Conservation (phyloP, 2,113 vertebrate genomes). For the Ctenomys sociabilis region DNA sequence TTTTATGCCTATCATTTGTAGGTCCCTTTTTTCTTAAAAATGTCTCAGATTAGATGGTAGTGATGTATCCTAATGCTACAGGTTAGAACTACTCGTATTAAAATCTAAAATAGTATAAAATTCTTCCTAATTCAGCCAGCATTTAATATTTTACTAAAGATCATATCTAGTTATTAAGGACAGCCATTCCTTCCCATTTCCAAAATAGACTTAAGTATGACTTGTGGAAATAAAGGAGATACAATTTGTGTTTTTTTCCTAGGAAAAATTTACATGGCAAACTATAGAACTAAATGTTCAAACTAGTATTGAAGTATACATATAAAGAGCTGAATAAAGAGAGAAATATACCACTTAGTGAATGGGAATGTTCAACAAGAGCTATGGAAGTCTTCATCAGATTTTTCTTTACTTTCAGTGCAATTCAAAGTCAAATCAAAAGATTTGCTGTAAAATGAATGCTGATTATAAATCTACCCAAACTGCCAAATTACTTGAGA, state of each 20-base stretch:
- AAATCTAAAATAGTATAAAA: slow-evolving; percentile 8
- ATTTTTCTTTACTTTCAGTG: slow-evolving; percentile 15
- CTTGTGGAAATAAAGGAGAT: not conserved
- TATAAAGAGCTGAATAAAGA: slow-evolving; percentile 34
- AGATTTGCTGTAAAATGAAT: slow-evolving; percentile 50
- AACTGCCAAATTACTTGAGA: slow-evolving; percentile 12
- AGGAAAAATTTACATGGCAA: slow-evolving; percentile 12
- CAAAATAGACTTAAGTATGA: not conserved
- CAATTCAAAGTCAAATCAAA: not conserved
- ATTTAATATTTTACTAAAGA: slow-evolving; percentile 18
- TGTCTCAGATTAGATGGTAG: slow-evolving; percentile 7
- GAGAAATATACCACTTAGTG: not conserved
- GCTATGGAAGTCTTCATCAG: not conserved
- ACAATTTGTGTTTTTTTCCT: not conserved
- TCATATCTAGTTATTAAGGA: slow-evolving; percentile 22
- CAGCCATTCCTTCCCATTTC: not conserved
- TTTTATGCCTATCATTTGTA: not conserved
- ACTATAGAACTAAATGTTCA: slow-evolving; percentile 15
- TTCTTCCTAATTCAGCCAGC: slow-evolving; percentile 10
- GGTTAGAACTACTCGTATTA: slow-evolving; percentile 17
- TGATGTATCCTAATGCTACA: not conserved
- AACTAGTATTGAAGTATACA: not conserved
- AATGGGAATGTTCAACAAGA: not conserved
- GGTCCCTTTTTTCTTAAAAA: not conserved
- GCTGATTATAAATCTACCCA: slow-evolving; percentile 16